Evolutionary conservation across 2,888 invertebrate genomes (phyloP), one percentile per base, ranked within the genome.

Genomic region (Synanthedon formicaeformis): DNA sequence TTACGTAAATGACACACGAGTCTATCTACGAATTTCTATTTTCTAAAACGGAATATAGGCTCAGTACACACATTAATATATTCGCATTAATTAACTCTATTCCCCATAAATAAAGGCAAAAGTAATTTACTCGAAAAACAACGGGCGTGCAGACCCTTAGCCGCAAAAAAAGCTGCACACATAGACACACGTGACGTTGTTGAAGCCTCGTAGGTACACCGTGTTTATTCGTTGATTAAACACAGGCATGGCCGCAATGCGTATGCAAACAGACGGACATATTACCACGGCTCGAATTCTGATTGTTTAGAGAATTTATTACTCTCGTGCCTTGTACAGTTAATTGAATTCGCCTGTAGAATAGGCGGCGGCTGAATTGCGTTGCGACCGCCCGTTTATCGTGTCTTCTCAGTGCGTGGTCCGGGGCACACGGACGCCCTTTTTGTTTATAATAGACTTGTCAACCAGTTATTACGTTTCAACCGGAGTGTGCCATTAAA

Each of bases 291-390:
- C 83, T 85, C 86, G 84, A 85, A 85, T 86, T 85, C 84, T 86
- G 86, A 86, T 86, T 86, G 86, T 86, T 86, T 86, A 85, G 86
- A 86, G 83, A 85, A 87, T 87, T 87, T 87, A 87, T 87, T 84
- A 82, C 86, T 78, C 85, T 71, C 75, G 81, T 74, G 84, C 82
- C 84, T 81, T 86, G 86, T 86, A 84, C 83, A 78, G 84, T 86
- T 86, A 86, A 86, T 86, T 86, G 86, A 85, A 86, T 86, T 80
- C 81, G 85, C 80, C 81, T 81, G 82, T 80, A 81, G 85, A 81
- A 83, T 81, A 82, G 82, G 81, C 81, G 69, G 73, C 69, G 72
- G 74, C 73, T 75, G 81, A 75, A 81, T 82, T 80, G 80, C 74
- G 77, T 70, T 71, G 70, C 74, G 74, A 68, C 49, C 71, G 78